phyloP scores from a whole-genome alignment of 2,797 vertebrate genomes.

The Halcyon leucocephala region DNA sequence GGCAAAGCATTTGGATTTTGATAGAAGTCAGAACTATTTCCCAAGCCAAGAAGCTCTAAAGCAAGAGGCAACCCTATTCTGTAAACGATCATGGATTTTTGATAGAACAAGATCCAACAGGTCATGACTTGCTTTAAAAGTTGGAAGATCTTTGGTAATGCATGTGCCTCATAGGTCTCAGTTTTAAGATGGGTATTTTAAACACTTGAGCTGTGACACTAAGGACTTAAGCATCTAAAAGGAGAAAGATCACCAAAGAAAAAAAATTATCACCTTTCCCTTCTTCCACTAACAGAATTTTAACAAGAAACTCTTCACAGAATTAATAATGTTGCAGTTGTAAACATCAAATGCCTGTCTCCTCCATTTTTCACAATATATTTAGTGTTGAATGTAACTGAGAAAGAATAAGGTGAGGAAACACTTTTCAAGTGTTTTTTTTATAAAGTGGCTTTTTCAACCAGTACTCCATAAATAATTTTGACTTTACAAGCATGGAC shows the following conservation, averaged over 20 bases:
- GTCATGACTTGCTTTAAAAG: not conserved
- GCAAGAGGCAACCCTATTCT: not conserved
- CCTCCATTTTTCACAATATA: not conserved
- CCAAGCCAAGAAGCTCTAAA: not conserved
- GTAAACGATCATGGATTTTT: not conserved
- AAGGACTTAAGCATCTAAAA: not conserved
- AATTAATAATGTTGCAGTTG: not conserved
- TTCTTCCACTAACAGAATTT: not conserved
- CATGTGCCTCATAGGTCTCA: not conserved
- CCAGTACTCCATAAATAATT: not conserved
- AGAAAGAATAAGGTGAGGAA: not conserved
- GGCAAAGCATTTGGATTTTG: not conserved
- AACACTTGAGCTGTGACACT: not conserved
- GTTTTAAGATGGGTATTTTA: not conserved
- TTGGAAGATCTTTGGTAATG: not conserved
- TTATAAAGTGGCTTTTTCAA: not conserved
- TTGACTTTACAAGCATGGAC: not conserved
- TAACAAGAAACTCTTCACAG: not conserved
- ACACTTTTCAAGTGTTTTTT: not conserved
- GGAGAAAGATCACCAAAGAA: not conserved
- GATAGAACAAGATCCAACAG: not conserved
- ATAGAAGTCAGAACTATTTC: not conserved
- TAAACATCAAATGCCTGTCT: conserved; percentile 6
- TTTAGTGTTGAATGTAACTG: not conserved
- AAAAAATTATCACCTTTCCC: not conserved